Evolutionary conservation across 2,797 vertebrate genomes (phyloP), one percentile per base, ranked within the genome.

Genomic region (Manis crassicaudata): DNA sequence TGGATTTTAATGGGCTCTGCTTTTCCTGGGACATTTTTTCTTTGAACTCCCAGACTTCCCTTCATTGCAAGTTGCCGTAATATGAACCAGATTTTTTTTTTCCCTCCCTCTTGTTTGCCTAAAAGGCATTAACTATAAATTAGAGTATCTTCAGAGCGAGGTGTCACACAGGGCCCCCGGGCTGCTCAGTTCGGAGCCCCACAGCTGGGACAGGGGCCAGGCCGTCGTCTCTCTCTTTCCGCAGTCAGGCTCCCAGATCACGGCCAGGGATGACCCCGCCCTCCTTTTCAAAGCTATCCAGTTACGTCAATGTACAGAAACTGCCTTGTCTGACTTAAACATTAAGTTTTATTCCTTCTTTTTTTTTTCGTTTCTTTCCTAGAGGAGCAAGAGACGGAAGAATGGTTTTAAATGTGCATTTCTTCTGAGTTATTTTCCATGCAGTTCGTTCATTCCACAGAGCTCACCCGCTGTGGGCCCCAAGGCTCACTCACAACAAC

Each of bases 61-160:
- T 97, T 96, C 92, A 94, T 37, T 96, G 96, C 95, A 88, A 97
- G 96, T 84, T 92, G 93, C 97, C 9, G 6, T 98, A 98, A 98
- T 96, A 97, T 52, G 95, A 98, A 98, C 60, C 98, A 98, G 97
- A 96, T 98, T 98, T 92, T 80, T 75, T 94, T 95, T 95, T 40
- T 88, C 97, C 97, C 94, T 95, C 90, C 40, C 95, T 95, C 94
- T 85, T 96, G 92, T 95, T 98, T 97, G 96, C 83, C 96, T 98
- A 97, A 98, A 98, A 98, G 90, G 87, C 81, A 95, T 96, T 97
- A 98, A 97, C 83, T 95, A 95, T 92, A 97, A 96, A 97, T 98
- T 89, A 97, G 95, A 95, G 93, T 96, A 97, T 98, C 97, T 96
- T 96, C 95, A 86, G 58, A 79, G 92, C 2, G 35, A 97, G 87